Evolutionary conservation across 2,797 vertebrate species (phyloP), one percentile per base, ranked within the genome.

Genomic region (Cryptoprocta ferox): DNA sequence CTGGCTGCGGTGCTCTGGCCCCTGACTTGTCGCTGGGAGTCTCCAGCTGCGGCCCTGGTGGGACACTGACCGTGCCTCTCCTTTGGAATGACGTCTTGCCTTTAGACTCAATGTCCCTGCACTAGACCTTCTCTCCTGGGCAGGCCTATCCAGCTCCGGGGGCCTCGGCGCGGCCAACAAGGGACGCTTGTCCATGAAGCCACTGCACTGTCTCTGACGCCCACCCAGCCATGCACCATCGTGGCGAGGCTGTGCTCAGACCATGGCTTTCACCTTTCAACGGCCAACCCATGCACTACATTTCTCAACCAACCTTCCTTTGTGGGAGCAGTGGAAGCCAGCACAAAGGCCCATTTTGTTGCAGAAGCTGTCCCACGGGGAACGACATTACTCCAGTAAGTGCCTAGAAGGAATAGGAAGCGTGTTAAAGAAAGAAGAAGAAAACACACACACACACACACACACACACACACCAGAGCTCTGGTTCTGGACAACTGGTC

Each of bases 341-440:
- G 98, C 87, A 99, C 99, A 96, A 99, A 99, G 97, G 99, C 98
- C 99, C 99, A 99, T 94, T 99, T 99, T 56, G 99, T 99, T 42
- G 99, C 99, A 37, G 99, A 99, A 48, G 99, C 99, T 1, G 99
- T 99, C 97, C 99, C 99, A 94, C 99, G 99, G 78, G 99, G 99
- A 87, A 99, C 99, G 3, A 99, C 98, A 4, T 98, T 99, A 97
- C 99, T 99, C 99, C 99, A 99, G 94, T 99, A 99, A 0, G 99
- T 99, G 94, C 99, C 99, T 99, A 92, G 11, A 97, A 92, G 95
- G 97, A 79, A 85, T 2, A 66, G 24, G n/a, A 71, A 59, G 50
- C 2, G 76, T 26, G 21, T 85, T 59, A 87, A 32, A 61, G 65
- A 28, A 66, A 3, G 83, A 87, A 3, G 83, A 87, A 30, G 24